Evolutionary conservation across 1,140 invertebrate genomes (phyloP), one percentile per base, ranked within the genome.

Genomic region (Berghia stephanieae): DNA sequence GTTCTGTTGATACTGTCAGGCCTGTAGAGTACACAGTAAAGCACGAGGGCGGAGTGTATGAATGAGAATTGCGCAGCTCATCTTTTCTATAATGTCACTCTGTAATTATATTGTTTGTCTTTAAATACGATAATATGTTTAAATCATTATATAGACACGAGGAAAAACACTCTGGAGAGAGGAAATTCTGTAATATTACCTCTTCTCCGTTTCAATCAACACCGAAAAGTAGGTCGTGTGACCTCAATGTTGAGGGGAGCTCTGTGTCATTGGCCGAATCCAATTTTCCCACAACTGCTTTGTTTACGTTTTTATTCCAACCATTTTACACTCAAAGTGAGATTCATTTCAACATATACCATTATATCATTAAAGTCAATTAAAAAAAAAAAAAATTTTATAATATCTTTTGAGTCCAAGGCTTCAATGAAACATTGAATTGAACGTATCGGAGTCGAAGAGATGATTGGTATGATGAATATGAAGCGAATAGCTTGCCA

Each of bases 221-320:
- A n/a, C n/a, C n/a, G n/a, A 46, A 80, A 80, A 80, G 72, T 71
- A 74, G 79, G 79, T 80, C 79, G 75, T 75, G 42, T 80, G 79
- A 80, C 79, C 79, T 80, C 79, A 69, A 72, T 40, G 72, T 46
- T 52, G 49, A 24, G 43, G n/a, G 44, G 36, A 55, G 68, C 75
- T 57, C 66, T 60, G 79, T 76, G 74, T 76, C 74, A 76, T 76
- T 76, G 74, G 74, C n/a, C 63, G 74, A 76, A 76, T 76, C 60
- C 34, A 68, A 76, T 67, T 76, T 75, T 76, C 74, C 74, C 74
- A 76, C 74, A 76, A 76, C 60, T 76, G 31, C 63, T 43, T 76
- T 76, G 74, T 68, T 76, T 76, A 76, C 63, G 24, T 76, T 76
- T 68, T 46, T 21, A 16, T 6, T 18, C 5, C 63, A 67, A 55